Base-by-base conservation (phyloP, 2,888 invertebrate genomes). In the Dryocosmus kuriphilus region DNA sequence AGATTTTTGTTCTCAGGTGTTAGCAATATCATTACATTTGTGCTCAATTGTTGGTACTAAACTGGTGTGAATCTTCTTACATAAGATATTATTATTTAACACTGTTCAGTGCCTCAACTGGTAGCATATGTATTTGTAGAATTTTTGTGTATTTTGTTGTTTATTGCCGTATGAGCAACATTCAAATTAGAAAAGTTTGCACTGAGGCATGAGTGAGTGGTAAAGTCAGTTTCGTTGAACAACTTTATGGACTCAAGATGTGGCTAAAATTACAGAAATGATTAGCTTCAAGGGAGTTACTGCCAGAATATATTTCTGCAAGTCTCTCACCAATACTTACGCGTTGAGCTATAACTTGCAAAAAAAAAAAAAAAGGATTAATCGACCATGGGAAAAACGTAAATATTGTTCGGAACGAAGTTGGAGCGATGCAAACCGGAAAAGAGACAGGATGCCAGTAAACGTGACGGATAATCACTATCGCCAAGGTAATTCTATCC, bases 371-470 rank as follows among this genome's bases (percentile, higher is more conserved):
- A 14, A 38, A 14, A 14, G 11, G 1, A 38, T 57, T 22, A 2
- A 57, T 57, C 14, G 24, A 14, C 57, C 4, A 57, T 24, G 57
- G 57, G 57, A 57, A 57, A 24, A 24, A 57, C 24, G 24, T 57
- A 57, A 57, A 57, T 57, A 57, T 57, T 14, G 57, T 24, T 57
- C 14, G n/a, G 57, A 55, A 8, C n/a, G 55, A 55, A 9, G 55
- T 22, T 11, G 38, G 38, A 75, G 35, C 46, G 55, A 41, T 41
- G 24, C 41, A 38, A 61, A 55, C 74, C 73, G 38, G 60, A 76
- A 71, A 35, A 71, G 57, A 80, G 79, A 77, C 75, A 76, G 75
- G 78, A 77, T 38, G 65, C 38, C 11, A 11, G 41, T 65, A 41
- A 65, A 65, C 65, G 65, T 65, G 65, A 65, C 38, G 65, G 38